Evolutionary conservation across 2,888 invertebrate genomes (phyloP).

Genomic region (Helleia helle): DNA sequence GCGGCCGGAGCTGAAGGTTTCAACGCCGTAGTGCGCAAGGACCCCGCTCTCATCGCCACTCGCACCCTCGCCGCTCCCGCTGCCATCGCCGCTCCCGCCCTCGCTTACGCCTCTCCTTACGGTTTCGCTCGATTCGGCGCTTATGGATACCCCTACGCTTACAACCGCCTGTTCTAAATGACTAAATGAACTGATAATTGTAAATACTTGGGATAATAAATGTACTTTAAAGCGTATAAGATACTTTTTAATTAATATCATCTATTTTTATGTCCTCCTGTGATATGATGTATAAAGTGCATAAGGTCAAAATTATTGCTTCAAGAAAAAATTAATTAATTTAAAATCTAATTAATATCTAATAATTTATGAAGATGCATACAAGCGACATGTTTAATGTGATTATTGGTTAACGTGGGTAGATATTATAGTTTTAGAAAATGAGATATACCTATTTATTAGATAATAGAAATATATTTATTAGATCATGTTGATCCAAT

Average conservation of each 20-base stretch:
- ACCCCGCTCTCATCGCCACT: conserved; percentile 49
- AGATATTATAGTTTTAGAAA: too few relatives aligned
- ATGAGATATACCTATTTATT: too few relatives aligned
- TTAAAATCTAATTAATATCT: too few relatives aligned
- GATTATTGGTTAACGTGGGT: too few relatives aligned
- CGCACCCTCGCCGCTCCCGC: conserved; percentile 23
- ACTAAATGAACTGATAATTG: neutral
- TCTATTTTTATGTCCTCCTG: too few relatives aligned
- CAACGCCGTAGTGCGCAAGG: conserved; percentile 71
- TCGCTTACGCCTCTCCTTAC: conserved; percentile 24
- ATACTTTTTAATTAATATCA: neutral
- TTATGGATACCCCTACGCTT: conserved; percentile 27
- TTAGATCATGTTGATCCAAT: too few relatives aligned
- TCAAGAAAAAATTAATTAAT: too few relatives aligned
- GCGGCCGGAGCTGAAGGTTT: conserved; percentile 68
- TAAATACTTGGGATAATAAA: conserved; percentile 8
- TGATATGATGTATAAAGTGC: too few relatives aligned
- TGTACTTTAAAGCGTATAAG: conserved; percentile 4
- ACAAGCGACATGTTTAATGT: too few relatives aligned
- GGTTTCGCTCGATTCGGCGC: conserved; percentile 21
- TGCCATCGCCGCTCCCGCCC: conserved; percentile 23
- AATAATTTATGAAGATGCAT: too few relatives aligned
- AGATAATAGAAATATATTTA: too few relatives aligned
- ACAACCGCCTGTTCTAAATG: conserved; percentile 32
- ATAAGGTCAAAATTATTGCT: too few relatives aligned